Conservation (phyloP, 1,140 invertebrate genomes). For the Drosophila leontia region DNA sequence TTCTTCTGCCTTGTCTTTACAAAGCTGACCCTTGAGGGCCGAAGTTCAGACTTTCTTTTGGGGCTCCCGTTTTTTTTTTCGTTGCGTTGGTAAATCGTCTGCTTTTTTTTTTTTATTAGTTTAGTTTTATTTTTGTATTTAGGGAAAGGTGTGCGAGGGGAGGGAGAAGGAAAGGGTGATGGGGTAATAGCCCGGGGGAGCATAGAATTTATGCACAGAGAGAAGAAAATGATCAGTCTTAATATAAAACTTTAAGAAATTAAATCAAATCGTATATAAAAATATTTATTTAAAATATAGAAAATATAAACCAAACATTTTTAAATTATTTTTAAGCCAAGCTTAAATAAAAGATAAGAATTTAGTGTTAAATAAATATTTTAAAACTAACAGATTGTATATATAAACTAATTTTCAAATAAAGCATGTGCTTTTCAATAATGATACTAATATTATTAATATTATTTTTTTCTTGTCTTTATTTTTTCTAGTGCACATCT, state of each 20-base stretch:
- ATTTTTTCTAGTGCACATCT: constrained; percentile 6
- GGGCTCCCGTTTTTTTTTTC: constrained; percentile 13
- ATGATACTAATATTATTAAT: background rate
- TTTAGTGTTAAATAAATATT: background rate
- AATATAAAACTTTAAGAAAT: background rate
- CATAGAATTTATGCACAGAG: constrained; percentile 16
- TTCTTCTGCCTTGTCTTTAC: background rate
- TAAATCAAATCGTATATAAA: background rate
- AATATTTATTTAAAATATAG: background rate
- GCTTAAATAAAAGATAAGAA: background rate
- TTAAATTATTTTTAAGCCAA: background rate
- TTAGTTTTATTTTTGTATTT: constrained; percentile 29
- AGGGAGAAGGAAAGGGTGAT: background rate
- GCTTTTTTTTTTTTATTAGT: constrained; percentile 44
- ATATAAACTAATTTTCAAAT: too few relatives aligned
- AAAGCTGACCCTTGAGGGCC: constrained; percentile 21
- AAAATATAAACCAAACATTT: background rate
- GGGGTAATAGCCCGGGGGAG: constrained; percentile 12
- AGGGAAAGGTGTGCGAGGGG: background rate
- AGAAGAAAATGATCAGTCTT: background rate
- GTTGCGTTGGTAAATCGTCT: constrained; percentile 50
- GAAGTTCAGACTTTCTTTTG: constrained; percentile 55
- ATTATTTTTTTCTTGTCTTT: background rate
- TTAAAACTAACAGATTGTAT: too few relatives aligned
- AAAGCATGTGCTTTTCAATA: too few relatives aligned